These are phyloP conservation scores for Hyalella azteca DNA, from an alignment of 2,888 invertebrate species.

Conservation along the genomic window DNA sequence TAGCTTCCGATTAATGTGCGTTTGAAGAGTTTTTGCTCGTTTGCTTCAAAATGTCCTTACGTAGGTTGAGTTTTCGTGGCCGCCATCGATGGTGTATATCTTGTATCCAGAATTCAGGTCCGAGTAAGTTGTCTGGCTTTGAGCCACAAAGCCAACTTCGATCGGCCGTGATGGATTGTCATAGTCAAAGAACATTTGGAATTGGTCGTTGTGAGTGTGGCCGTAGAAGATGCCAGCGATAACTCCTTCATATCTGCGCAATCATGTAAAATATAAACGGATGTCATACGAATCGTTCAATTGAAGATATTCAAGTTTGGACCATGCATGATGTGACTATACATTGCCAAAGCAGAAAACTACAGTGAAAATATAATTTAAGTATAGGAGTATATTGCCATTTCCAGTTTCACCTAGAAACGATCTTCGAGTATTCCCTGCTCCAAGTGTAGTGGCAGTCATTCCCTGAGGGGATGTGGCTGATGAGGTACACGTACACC, in stretches of 20 bases:
- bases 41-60: no score
- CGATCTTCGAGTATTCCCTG: constrained; percentile 62
- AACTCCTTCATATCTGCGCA: constrained; percentile 63
- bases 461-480: constrained; percentile 66
- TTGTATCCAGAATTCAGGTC: constrained; percentile 66
- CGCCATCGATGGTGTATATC: constrained; percentile 66
- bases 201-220: constrained; percentile 64
- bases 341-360: no score
- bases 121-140: constrained; percentile 67
- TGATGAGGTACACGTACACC: constrained; percentile 67
- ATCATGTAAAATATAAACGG: no score
- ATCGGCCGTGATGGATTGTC: constrained; percentile 61
- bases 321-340: no score
- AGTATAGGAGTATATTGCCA: no score
- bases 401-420: constrained; percentile 60
- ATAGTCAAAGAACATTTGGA: constrained; percentile 63
- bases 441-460: constrained; percentile 66
- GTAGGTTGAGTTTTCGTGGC: constrained; percentile 48
- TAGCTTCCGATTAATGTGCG: no score
- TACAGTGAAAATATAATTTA: no score
- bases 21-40: no score
- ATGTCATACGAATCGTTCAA: no score
- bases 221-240: constrained; percentile 65
- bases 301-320: no score
- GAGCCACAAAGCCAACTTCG: constrained; percentile 64